Percentiles rank a stretch among this genome's conserved stretches.
These are phyloP conservation scores for Lydus trimaculatus DNA, from an alignment of 2,888 invertebrate species.

Conservation along the genomic window DNA sequence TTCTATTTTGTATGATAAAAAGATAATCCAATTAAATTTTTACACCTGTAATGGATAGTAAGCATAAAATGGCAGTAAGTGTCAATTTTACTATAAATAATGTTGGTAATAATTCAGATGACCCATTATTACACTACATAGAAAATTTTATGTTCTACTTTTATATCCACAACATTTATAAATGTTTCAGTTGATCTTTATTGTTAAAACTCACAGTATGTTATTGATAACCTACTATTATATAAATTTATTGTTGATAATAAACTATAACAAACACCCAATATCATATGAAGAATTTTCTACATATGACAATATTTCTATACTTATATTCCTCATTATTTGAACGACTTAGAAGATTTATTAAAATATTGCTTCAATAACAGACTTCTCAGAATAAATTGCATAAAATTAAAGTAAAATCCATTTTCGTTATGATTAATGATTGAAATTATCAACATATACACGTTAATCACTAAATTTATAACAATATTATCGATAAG, in stretches of 20 bases:
- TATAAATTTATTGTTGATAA: background rate
- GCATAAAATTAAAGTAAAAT: background rate
- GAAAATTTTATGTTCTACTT: background rate
- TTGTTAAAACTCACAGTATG: background rate
- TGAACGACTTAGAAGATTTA: background rate
- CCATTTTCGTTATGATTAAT: background rate
- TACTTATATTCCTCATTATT: background rate
- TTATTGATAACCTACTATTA: constrained; percentile 4
- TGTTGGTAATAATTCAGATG: background rate
- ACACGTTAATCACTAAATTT: too few relatives aligned
- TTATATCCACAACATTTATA: background rate
- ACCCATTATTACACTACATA: background rate
- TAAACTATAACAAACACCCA: background rate
- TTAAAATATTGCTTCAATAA: background rate
- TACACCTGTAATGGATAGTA: background rate
- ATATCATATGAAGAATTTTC: background rate
- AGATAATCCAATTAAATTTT: background rate
- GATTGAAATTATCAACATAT: background rate
- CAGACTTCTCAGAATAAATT: background rate
- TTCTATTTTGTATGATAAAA: background rate
- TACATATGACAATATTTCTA: background rate
- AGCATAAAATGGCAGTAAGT: background rate
- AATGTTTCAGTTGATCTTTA: background rate
- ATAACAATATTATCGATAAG: too few relatives aligned
- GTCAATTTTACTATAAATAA: background rate